Evolutionary conservation across 2,888 invertebrate genomes (phyloP).

Genomic region (Oscheius myriophilus): DNA sequence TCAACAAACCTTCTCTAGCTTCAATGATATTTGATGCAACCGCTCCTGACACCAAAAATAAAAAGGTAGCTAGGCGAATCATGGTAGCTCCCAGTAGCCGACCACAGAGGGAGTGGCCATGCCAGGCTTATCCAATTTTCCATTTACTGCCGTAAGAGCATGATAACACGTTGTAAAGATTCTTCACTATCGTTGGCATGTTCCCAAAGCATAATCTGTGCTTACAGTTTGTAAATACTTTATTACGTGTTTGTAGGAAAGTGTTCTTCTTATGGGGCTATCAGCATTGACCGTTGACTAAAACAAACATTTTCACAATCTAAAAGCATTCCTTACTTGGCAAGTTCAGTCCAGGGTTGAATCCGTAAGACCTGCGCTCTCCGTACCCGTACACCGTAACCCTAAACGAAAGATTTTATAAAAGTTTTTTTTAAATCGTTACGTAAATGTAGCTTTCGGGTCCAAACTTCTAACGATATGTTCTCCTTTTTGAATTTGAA

Average conservation of each 20-base stretch:
- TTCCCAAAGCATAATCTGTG: too few relatives aligned
- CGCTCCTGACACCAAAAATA: too few relatives aligned
- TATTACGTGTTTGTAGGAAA: too few relatives aligned
- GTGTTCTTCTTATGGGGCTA: not conserved
- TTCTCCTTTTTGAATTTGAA: conserved; percentile 11
- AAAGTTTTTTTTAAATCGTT: not conserved
- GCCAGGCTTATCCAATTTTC: conserved; percentile 5
- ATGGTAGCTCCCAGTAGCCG: not conserved
- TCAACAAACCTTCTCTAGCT: too few relatives aligned
- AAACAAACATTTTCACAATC: not conserved
- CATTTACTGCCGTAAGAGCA: conserved; percentile 4
- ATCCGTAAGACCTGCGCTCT: conserved; percentile 15
- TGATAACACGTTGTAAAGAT: not conserved
- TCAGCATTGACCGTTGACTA: conserved; percentile 9
- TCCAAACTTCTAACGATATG: not conserved
- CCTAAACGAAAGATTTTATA: conserved; percentile 1
- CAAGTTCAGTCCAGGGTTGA: conserved; percentile 20
- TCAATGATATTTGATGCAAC: too few relatives aligned
- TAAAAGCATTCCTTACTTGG: not conserved
- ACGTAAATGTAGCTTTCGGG: not conserved
- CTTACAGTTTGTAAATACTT: too few relatives aligned
- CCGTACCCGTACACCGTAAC: conserved; percentile 29
- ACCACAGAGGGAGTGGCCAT: not conserved
- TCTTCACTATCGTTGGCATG: too few relatives aligned
- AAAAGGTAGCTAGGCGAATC: not conserved